Conservation (phyloP, 2,113 vertebrate genomes). For the Cyphomyrus discorhynchus region DNA sequence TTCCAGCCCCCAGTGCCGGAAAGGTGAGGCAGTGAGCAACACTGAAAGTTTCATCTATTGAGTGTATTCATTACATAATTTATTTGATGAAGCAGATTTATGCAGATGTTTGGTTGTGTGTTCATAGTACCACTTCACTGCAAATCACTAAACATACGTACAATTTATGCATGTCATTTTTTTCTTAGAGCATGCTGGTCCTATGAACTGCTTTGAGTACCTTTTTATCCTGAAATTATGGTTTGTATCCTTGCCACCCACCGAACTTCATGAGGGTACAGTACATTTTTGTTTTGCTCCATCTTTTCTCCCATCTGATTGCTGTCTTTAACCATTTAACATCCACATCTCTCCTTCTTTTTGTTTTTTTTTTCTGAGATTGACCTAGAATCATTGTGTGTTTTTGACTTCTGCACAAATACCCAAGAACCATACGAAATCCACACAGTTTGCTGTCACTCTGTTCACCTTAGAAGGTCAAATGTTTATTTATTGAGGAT, state of each 20-base stretch:
- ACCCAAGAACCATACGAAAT: neutral
- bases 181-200: slow-evolving; percentile 57
- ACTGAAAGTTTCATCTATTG: neutral
- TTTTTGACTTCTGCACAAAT: neutral
- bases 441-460: neutral
- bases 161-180: slow-evolving; percentile 52
- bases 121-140: neutral
- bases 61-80: neutral
- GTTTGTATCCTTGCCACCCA: slow-evolving; percentile 45
- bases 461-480: neutral
- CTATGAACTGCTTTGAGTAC: slow-evolving; percentile 52
- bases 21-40: neutral
- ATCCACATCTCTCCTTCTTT: neutral
- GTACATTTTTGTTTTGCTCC: slow-evolving; percentile 38
- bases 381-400: neutral
- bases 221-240: slow-evolving; percentile 56
- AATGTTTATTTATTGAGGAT: neutral
- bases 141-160: slow-evolving; percentile 28
- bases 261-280: slow-evolving; percentile 41
- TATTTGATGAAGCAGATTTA: neutral
- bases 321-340: neutral
- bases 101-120: neutral
- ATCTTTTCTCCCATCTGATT: neutral
- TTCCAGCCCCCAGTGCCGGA: neutral
- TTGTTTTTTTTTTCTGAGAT: neutral